phyloP scores from a whole-genome alignment of 2,888 invertebrate genomes.

The Scaeva pyrastri region DNA sequence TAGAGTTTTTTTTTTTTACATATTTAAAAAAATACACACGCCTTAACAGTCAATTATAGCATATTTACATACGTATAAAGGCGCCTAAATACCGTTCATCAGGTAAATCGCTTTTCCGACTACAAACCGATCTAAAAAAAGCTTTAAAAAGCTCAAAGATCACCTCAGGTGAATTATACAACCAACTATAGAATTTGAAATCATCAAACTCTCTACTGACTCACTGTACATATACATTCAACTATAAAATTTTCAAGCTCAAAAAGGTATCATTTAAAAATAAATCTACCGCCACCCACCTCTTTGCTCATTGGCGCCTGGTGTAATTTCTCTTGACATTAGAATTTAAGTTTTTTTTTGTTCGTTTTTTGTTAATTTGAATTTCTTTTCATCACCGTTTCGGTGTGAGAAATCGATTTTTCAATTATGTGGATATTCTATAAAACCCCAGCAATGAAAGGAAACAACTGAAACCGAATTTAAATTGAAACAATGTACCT shows the following conservation, averaged over 20 bases:
- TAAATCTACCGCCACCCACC: neutral
- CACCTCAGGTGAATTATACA: too few relatives aligned
- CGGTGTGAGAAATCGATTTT: slow-evolving; percentile 13
- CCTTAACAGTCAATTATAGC: too few relatives aligned
- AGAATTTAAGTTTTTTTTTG: neutral
- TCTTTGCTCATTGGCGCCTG: neutral
- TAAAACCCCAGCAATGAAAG: neutral
- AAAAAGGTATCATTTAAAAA: neutral
- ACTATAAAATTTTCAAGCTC: neutral
- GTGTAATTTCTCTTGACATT: neutral
- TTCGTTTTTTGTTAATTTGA: neutral
- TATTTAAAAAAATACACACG: too few relatives aligned
- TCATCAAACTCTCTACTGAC: neutral
- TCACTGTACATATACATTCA: slow-evolving; percentile 8
- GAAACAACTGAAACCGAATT: neutral
- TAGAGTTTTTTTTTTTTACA: too few relatives aligned
- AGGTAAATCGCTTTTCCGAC: too few relatives aligned
- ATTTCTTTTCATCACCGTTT: neutral
- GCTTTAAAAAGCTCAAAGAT: too few relatives aligned
- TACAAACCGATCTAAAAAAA: too few relatives aligned
- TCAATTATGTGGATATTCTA: neutral
- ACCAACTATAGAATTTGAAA: neutral
- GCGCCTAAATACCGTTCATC: too few relatives aligned
- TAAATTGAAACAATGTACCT: neutral
- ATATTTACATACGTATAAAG: too few relatives aligned